Conservation (phyloP, 2,113 vertebrate genomes). For the Gavia stellata region DNA sequence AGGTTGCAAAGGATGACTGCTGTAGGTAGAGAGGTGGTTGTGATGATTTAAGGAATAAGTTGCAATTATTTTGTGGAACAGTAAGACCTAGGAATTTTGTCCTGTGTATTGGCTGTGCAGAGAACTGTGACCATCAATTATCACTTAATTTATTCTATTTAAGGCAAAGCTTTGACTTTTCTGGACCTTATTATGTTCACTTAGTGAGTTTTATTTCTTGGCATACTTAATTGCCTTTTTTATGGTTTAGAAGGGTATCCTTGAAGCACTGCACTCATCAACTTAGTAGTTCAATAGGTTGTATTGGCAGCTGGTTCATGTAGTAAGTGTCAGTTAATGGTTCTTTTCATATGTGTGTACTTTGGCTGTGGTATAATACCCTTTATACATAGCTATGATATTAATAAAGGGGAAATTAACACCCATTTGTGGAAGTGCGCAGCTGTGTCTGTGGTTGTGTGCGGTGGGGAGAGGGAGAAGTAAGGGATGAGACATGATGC, state of each 20-base stretch:
- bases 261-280: rapidly evolving
- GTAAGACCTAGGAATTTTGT: neutral
- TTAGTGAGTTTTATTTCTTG: neutral
- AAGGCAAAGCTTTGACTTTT: neutral
- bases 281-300: neutral
- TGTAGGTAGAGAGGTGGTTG: neutral
- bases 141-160: neutral
- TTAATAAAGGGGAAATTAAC: rapidly evolving
- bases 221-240: neutral
- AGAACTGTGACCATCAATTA: neutral
- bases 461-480: neutral
- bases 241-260: neutral
- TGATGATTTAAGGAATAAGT: neutral
- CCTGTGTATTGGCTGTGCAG: neutral
- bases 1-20: neutral
- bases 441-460: neutral
- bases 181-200: neutral
- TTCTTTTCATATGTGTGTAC: rapidly evolving
- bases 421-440: rapidly evolving
- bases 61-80: neutral
- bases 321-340: neutral
- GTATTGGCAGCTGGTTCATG: neutral
- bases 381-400: rapidly evolving
- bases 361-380: neutral
- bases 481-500: rapidly evolving